Base-by-base conservation (phyloP, 2,113 vertebrate genomes). In the Oceanodroma tethys region DNA sequence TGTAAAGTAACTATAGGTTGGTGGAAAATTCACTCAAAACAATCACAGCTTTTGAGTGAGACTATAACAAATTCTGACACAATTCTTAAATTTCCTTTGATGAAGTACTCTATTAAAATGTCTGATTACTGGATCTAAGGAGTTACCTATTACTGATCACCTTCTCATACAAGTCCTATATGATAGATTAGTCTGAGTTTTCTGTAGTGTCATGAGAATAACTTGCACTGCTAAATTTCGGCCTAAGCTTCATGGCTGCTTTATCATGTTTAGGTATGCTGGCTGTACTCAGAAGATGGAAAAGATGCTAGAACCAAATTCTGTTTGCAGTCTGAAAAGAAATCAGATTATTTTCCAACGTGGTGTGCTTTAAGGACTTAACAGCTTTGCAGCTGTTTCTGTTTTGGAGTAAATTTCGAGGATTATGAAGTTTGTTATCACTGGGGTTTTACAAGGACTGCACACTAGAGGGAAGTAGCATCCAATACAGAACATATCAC, bases 391-490 rank as follows among this genome's bases (percentile, higher is more conserved):
- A 84, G 36, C n/a, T 74, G 42, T 1, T 50, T 25, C 16, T 59
- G 26, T 21, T 91, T 52, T 48, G 19, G 29, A 72, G 58, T n/a
- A 42, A 53, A 80, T 68, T 45, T 42, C 29, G 73, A 76, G 36
- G 71, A 34, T 76, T 66, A 4, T 32, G 36, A 74, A 20, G 20
- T 93, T 87, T 12, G 11, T 6, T 40, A 9, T 62, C 59, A 10
- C 23, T 38, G 76, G 81, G 42, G 70, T 76, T 94, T 95, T 95
- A 53, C 93, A 82, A 27, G 36, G 40, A 71, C 45, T 76, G 94
- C 66, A 70, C 89, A 43, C 78, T 80, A 85, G 86, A 73, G 89
- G 84, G 94, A 85, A 91, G 66, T 66, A 95, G 42, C 74, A 90
- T 73, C 58, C 76, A 94, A 3, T 30, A 17, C 36, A 95, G 83